Percentiles rank a stretch among this genome's conserved stretches.
phyloP scores from a whole-genome alignment of 2,888 invertebrate species.

The Macrophya annulata region DNA sequence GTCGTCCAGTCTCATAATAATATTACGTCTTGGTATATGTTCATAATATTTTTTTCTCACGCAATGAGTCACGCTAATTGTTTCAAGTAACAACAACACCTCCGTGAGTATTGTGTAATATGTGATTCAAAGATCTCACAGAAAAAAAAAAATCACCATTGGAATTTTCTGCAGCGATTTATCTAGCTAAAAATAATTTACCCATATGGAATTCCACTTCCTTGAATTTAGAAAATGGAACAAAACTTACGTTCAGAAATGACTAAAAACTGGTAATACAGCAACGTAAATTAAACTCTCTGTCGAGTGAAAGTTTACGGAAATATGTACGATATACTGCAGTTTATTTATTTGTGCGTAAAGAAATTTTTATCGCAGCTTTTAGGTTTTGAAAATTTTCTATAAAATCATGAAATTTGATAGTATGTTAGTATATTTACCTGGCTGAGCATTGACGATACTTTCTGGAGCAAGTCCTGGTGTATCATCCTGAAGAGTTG shows the following conservation, averaged over 20 bases:
- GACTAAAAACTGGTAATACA: slow-evolving; percentile 24
- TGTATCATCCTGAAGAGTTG: slow-evolving; percentile 83
- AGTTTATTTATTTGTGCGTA: background rate
- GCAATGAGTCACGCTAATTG: slow-evolving; percentile 40
- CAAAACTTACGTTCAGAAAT: background rate
- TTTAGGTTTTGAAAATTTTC: background rate
- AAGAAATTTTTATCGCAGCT: background rate
- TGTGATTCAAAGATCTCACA: slow-evolving; percentile 15
- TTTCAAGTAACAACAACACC: slow-evolving; percentile 15
- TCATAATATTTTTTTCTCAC: slow-evolving; percentile 21
- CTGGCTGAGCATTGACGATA: slow-evolving; percentile 80
- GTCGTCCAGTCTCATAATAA: background rate
- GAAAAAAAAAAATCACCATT: background rate
- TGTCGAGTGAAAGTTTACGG: slow-evolving; percentile 5
- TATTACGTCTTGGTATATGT: background rate
- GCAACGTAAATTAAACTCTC: background rate
- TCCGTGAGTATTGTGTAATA: slow-evolving; percentile 18
- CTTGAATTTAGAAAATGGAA: slow-evolving; percentile 1
- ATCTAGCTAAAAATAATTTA: background rate
- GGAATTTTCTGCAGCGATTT: background rate
- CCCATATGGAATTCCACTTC: background rate
- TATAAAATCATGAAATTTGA: background rate
- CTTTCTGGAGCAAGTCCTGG: slow-evolving; percentile 81
- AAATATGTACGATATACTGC: background rate
- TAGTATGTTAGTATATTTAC: slow-evolving; percentile 61